These are phyloP conservation scores for Clarias macrocephalus DNA, from an alignment of 2,113 vertebrate species.

Conservation along the genomic window DNA sequence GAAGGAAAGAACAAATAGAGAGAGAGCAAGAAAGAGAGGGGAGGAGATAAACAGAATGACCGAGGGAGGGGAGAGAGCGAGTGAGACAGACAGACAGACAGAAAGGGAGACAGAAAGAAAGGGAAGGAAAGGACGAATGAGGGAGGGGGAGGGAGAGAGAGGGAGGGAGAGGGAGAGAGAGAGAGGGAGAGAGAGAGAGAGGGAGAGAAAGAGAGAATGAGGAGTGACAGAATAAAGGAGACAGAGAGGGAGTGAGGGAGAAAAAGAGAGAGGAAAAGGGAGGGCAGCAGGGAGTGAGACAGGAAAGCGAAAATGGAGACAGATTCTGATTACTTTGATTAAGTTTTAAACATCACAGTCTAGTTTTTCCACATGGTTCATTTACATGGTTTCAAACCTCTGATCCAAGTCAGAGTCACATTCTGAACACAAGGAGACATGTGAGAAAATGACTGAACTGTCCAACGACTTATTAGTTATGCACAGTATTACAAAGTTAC, in stretches of 20 bases:
- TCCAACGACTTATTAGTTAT: not conserved
- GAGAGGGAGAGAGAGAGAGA: constrained; percentile 26
- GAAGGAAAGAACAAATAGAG: constrained; percentile 33
- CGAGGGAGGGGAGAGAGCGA: constrained; percentile 12
- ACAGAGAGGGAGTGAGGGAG: not conserved
- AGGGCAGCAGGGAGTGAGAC: constrained; percentile 14
- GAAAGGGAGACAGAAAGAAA: not conserved
- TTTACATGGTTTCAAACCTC: not conserved
- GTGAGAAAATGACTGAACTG: not conserved
- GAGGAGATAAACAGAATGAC: constrained; percentile 29
- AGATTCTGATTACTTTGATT: constrained; percentile 29
- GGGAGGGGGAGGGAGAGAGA: too few species aligned
- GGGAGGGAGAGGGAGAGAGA: constrained; percentile 18
- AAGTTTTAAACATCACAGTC: constrained; percentile 20
- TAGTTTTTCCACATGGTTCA: constrained; percentile 22
- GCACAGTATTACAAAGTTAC: not conserved
- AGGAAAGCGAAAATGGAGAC: constrained; percentile 11
- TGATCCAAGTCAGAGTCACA: not conserved
- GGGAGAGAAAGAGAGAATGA: not conserved
- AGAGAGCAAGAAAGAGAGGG: constrained; percentile 17
- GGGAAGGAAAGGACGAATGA: not conserved
- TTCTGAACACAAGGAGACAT: not conserved
- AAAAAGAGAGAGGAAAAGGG: constrained; percentile 20
- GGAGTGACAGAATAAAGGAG: constrained; percentile 2
- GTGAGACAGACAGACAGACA: not conserved